phyloP scores from a whole-genome alignment of 2,888 invertebrate species.

The Noctua comes region DNA sequence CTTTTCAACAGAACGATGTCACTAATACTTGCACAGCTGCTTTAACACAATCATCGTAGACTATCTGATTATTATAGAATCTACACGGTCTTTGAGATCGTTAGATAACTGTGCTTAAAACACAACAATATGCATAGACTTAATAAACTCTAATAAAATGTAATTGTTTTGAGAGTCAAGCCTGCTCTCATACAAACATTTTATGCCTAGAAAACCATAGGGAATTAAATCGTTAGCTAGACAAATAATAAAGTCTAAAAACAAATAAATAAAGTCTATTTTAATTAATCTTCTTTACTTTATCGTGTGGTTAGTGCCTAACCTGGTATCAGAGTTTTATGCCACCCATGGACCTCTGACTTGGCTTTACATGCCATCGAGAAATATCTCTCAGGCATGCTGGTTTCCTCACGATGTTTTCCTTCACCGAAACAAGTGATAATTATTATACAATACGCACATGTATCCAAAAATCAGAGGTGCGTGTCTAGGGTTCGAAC shows the following conservation, averaged over 20 bases:
- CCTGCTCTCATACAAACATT: neutral
- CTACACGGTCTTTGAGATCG: neutral
- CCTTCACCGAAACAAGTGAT: too few relatives aligned
- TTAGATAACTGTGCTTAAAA: neutral
- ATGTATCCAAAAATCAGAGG: too few relatives aligned
- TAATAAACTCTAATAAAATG: neutral
- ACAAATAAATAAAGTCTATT: too few relatives aligned
- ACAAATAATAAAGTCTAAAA: neutral
- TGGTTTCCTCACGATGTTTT: too few relatives aligned
- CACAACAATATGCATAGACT: neutral
- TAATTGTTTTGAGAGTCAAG: neutral
- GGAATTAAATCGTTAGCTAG: neutral
- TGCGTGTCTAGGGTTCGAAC: too few relatives aligned
- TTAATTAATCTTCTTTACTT: too few relatives aligned
- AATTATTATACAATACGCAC: too few relatives aligned
- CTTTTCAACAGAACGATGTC: constrained; percentile 11
- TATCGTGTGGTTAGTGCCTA: too few relatives aligned
- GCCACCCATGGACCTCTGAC: too few relatives aligned
- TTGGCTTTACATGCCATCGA: too few relatives aligned
- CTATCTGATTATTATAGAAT: constrained; percentile 10
- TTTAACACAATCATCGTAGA: constrained; percentile 17
- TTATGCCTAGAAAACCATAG: neutral
- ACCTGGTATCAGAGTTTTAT: too few relatives aligned
- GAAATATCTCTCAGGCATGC: too few relatives aligned
- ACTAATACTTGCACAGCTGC: neutral